A percentile compares a stretch with the other conserved stretches of the same genome.
Conservation (phyloP, 2,888 invertebrate species). For the Smittia sp. region DNA sequence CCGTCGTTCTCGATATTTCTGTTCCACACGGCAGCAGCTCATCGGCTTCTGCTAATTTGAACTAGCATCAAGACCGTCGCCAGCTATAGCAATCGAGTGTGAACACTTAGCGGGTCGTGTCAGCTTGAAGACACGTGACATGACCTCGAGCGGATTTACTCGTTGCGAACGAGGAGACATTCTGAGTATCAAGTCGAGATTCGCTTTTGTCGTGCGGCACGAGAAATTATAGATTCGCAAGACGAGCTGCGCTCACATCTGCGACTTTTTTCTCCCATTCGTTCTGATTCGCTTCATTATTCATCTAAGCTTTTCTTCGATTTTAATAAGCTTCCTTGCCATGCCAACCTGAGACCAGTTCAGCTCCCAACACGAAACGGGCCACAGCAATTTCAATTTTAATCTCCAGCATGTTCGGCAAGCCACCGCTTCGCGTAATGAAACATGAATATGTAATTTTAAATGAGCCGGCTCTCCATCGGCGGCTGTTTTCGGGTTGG, state of each 20-base stretch:
- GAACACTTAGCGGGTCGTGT: too few species aligned
- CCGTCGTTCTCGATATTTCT: too few species aligned
- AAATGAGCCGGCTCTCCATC: not conserved
- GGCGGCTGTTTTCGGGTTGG: not conserved
- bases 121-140: too few species aligned
- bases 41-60: too few species aligned
- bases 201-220: not conserved
- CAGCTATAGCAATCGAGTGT: too few species aligned
- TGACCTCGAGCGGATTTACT: too few species aligned
- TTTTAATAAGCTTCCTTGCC: not conserved
- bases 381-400: slow-evolving; percentile 9
- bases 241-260: not conserved
- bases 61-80: too few species aligned
- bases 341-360: not conserved
- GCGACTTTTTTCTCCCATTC: not conserved
- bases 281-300: not conserved
- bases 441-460: slow-evolving; percentile 23
- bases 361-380: not conserved
- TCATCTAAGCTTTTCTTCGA: not conserved
- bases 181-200: not conserved
- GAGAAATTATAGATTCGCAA: not conserved
- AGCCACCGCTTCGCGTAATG: not conserved
- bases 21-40: too few species aligned
- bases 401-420: not conserved
- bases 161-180: not conserved